Evolutionary conservation across 2,113 vertebrate species (phyloP).

Genomic region (Hypomesus transpacificus): DNA sequence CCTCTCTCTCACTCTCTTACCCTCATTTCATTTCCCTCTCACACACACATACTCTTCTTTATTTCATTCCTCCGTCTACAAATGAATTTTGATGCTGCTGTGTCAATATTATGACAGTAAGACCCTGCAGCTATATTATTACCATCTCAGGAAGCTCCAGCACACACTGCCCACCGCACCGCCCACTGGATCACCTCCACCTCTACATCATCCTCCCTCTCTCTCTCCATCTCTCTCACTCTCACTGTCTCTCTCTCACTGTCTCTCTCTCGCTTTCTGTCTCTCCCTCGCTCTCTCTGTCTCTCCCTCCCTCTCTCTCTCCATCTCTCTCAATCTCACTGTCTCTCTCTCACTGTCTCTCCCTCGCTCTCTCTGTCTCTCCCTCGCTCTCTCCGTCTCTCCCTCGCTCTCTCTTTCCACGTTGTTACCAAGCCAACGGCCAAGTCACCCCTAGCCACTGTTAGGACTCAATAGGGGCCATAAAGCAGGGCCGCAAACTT

Average conservation of each 20-base stretch:
- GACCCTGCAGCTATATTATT: conserved; percentile 35
- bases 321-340: background rate
- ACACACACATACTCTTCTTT: background rate
- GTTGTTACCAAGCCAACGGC: conserved; percentile 48
- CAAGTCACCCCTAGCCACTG: conserved; percentile 25
- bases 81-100: conserved; percentile 52
- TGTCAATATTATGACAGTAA: conserved; percentile 52
- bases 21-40: background rate
- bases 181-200: background rate
- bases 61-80: background rate
- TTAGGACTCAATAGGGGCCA: conserved; percentile 41
- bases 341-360: background rate
- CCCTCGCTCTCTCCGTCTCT: background rate
- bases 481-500: conserved; percentile 61
- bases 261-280: too few relatives aligned
- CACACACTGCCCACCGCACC: background rate
- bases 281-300: background rate
- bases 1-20: conserved; percentile 8
- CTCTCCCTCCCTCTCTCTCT: background rate
- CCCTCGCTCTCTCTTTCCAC: conserved; percentile 8
- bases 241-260: too few relatives aligned
- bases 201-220: background rate
- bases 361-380: background rate
- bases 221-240: background rate
- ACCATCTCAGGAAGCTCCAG: conserved; percentile 23